phyloP scores from a whole-genome alignment of 2,113 vertebrate species.

The Ceuthmochares aereus region DNA sequence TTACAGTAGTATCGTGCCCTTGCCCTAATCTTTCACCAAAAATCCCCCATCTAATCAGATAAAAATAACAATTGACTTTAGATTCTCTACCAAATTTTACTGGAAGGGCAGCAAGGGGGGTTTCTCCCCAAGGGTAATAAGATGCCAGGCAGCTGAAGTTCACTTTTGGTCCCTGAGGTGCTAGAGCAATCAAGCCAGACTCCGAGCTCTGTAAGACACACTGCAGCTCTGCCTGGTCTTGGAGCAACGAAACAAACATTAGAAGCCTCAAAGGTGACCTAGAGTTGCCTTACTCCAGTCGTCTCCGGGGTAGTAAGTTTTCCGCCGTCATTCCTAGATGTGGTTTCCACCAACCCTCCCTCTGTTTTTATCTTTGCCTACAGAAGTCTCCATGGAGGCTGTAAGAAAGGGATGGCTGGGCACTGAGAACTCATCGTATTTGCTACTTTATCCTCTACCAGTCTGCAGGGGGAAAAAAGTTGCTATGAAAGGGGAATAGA shows the following conservation, averaged over 20 bases:
- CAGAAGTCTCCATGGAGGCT: not conserved
- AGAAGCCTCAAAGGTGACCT: constrained; percentile 25
- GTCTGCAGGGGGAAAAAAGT: not conserved
- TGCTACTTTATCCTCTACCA: constrained; percentile 17
- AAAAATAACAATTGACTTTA: not conserved
- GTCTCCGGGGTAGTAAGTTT: not conserved
- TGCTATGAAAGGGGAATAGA: constrained; percentile 15
- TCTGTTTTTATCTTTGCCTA: constrained; percentile 10
- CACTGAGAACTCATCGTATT: not conserved
- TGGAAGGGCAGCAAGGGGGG: not conserved
- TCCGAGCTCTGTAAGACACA: accelerated
- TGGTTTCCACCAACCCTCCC: not conserved
- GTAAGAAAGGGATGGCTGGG: constrained; percentile 9
- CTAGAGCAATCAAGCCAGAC: not conserved
- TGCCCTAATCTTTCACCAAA: not conserved
- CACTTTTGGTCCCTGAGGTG: not conserved
- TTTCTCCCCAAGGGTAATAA: not conserved
- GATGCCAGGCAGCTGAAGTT: not conserved
- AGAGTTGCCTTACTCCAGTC: not conserved
- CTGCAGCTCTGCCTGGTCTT: not conserved
- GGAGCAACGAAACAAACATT: accelerated
- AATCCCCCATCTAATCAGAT: not conserved
- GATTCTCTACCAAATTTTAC: not conserved
- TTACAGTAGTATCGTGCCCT: not conserved
- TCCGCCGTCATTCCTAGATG: not conserved